Conservation (phyloP, 2,113 vertebrate genomes). For the Zingel zingel region DNA sequence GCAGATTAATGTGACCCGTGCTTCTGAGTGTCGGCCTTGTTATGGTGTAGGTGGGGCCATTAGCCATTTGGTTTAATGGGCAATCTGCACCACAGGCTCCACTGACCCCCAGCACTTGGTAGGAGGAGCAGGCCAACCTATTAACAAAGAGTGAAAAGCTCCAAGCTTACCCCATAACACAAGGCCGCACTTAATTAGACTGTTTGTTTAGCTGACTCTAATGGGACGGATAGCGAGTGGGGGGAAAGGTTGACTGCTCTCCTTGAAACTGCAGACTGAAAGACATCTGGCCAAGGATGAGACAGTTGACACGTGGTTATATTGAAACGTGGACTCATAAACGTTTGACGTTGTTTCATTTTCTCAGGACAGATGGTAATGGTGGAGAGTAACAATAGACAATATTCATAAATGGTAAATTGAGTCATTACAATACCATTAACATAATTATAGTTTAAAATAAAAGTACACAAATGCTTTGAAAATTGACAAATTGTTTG, state of each 20-base stretch:
- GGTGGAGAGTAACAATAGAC: conserved; percentile 28
- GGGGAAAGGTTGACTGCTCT: conserved; percentile 51
- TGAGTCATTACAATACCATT: conserved; percentile 35
- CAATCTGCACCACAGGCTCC: conserved; percentile 59
- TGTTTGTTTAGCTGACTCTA: conserved; percentile 75
- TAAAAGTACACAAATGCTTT: conserved; percentile 32
- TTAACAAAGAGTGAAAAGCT: conserved; percentile 70
- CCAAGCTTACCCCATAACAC: conserved; percentile 62
- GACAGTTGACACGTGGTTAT: conserved; percentile 33
- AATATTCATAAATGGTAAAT: conserved; percentile 37
- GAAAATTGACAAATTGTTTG: too few species aligned
- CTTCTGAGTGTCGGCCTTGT: conserved; percentile 62
- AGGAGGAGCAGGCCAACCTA: conserved; percentile 64
- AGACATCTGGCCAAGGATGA: conserved; percentile 72
- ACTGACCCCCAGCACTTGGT: conserved; percentile 59
- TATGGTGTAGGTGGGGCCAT: conserved; percentile 59
- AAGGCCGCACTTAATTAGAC: conserved; percentile 76
- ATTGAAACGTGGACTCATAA: conserved; percentile 23
- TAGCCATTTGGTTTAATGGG: conserved; percentile 76
- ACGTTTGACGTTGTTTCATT: conserved; percentile 23
- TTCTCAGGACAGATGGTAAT: conserved; percentile 46
- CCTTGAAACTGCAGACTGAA: conserved; percentile 70
- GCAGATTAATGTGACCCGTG: conserved; percentile 57
- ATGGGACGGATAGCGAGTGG: conserved; percentile 45
- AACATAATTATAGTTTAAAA: conserved; percentile 17